Evolutionary conservation across 2,113 vertebrate species (phyloP).

Genomic region (Cyprinodon brontotheroides): DNA sequence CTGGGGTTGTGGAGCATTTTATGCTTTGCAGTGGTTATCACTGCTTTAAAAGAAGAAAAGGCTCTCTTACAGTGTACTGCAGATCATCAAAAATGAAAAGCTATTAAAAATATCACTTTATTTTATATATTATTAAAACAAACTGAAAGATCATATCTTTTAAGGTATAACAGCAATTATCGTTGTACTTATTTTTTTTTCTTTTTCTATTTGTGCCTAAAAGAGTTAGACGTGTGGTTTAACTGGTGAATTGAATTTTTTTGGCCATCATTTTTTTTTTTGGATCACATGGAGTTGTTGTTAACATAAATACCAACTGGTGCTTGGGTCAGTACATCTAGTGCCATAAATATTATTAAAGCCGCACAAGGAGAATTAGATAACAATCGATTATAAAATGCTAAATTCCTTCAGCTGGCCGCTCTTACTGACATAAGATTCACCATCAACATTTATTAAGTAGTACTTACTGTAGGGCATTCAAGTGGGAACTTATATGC

Average conservation of each 20-base stretch:
- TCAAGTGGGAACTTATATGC: no score
- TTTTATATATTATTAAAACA: background rate
- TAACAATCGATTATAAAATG: background rate
- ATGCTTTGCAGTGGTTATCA: conserved; percentile 13
- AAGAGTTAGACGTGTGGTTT: background rate
- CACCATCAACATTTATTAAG: no score
- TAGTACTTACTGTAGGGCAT: no score
- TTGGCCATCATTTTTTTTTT: no score
- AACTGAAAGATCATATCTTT: background rate
- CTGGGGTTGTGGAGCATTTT: conserved; percentile 11
- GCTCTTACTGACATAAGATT: background rate
- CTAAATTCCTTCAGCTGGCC: background rate
- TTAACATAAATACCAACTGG: background rate
- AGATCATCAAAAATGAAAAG: background rate
- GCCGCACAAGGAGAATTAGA: background rate
- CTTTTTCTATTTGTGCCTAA: background rate
- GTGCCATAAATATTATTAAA: background rate
- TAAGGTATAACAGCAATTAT: no score
- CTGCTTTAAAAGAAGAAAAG: conserved; percentile 1
- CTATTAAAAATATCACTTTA: background rate
- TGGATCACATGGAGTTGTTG: no score
- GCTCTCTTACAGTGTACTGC: background rate
- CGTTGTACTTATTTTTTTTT: background rate
- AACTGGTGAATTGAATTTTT: no score
- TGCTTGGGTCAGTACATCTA: background rate